Conservation (phyloP, 64 coral and sea anemone genomes). For the Dendronephthya gigantea region DNA sequence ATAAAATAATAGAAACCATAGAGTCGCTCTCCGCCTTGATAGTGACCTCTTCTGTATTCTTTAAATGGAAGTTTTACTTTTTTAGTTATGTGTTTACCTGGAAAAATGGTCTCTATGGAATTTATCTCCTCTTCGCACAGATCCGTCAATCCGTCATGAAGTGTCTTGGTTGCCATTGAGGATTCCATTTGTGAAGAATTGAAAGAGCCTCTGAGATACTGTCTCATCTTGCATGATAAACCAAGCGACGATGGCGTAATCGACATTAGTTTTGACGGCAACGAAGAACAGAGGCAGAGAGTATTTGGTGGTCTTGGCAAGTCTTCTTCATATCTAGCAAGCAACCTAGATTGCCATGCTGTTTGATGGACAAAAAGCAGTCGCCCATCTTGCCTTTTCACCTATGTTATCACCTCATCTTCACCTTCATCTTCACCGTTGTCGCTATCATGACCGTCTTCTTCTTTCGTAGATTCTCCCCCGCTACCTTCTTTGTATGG, state of each 20-base stretch:
- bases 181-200: conserved; percentile 27
- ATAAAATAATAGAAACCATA: neutral
- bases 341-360: conserved; percentile 23
- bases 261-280: conserved; percentile 38
- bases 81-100: neutral
- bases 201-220: conserved; percentile 25
- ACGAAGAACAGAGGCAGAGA: conserved; percentile 34
- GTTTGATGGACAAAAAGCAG: conserved; percentile 39
- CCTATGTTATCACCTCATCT: neutral
- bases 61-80: neutral
- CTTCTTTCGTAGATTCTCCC: neutral
- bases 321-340: conserved; percentile 23
- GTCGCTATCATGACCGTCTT: neutral
- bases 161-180: conserved; percentile 25
- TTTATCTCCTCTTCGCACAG: conserved; percentile 29
- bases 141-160: conserved; percentile 43
- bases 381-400: neutral
- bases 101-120: conserved; percentile 18
- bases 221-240: conserved; percentile 33
- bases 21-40: neutral
- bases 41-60: neutral
- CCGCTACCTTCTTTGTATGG: neutral
- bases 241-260: conserved; percentile 23
- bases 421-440: neutral
- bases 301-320: conserved; percentile 25